These are phyloP conservation scores for Latrodectus geometricus DNA, from an alignment of 1,140 invertebrate species.

Conservation along the genomic window DNA sequence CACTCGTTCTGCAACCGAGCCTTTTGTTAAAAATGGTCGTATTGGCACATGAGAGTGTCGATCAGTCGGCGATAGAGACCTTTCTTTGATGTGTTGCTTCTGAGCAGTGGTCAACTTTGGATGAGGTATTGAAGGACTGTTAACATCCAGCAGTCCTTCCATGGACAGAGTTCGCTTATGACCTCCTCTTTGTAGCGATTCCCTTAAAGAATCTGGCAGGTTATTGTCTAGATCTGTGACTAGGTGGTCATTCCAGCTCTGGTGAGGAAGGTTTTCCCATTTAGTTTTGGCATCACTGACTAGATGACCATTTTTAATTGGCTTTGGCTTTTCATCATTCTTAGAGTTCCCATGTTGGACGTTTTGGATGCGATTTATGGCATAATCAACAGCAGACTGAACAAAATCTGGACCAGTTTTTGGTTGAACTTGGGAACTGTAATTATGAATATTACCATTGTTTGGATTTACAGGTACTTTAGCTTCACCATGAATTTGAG, in stretches of 20 bases:
- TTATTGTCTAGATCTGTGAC: constrained; percentile 64
- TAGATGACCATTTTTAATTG: constrained; percentile 63
- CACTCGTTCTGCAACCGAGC: constrained; percentile 90
- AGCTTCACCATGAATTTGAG: not conserved
- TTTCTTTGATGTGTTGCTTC: constrained; percentile 74
- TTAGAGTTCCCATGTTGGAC: constrained; percentile 71
- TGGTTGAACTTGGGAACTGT: not conserved
- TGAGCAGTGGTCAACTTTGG: constrained; percentile 77
- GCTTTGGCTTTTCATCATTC: constrained; percentile 71
- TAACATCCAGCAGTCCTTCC: constrained; percentile 53
- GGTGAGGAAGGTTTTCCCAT: constrained; percentile 66
- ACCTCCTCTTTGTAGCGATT: constrained; percentile 47
- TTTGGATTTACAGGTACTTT: not conserved
- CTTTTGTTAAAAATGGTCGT: constrained; percentile 86
- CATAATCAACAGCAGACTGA: constrained; percentile 75
- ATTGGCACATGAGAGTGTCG: constrained; percentile 74
- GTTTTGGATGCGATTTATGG: constrained; percentile 76
- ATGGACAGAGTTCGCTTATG: constrained; percentile 33
- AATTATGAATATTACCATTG: not conserved
- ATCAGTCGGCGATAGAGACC: constrained; percentile 63
- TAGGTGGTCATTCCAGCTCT: constrained; percentile 40
- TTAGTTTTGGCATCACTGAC: constrained; percentile 66
- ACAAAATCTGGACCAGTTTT: constrained; percentile 48
- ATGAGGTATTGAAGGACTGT: constrained; percentile 73
- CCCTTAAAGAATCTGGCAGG: constrained; percentile 56